phyloP scores from a whole-genome alignment of 2,797 vertebrate species.

The Scarus forsteni region DNA sequence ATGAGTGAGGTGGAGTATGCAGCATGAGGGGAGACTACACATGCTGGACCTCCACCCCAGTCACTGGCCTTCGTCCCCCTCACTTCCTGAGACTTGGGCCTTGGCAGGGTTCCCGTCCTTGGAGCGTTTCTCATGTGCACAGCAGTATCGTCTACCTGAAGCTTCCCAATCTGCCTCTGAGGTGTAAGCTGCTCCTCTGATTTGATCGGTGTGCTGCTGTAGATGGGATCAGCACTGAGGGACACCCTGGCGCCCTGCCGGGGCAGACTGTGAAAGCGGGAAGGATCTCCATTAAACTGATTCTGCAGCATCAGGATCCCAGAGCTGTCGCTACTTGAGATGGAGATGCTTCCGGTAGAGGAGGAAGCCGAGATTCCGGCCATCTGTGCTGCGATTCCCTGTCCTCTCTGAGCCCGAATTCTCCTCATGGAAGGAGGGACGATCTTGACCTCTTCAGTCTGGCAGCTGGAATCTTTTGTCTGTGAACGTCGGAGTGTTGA shows the following conservation, averaged over 20 bases:
- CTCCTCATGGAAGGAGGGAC: constrained; percentile 96
- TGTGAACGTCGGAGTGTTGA: constrained; percentile 82
- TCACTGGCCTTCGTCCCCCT: constrained; percentile 79
- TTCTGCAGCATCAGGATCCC: constrained; percentile 83
- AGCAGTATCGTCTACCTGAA: constrained; percentile 85
- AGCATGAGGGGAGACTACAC: constrained; percentile 92
- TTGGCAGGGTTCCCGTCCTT: constrained; percentile 70
- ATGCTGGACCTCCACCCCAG: constrained; percentile 85
- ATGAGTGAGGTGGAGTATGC: constrained; percentile 92
- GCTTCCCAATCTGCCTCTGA: constrained; percentile 82
- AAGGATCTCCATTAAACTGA: constrained; percentile 82
- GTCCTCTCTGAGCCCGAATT: constrained; percentile 94
- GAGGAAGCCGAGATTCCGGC: constrained; percentile 91
- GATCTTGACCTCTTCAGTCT: constrained; percentile 93
- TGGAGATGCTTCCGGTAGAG: constrained; percentile 90
- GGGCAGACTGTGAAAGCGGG: constrained; percentile 94
- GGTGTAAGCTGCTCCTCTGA: constrained; percentile 76
- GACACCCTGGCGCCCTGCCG: constrained; percentile 88
- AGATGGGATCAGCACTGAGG: constrained; percentile 87
- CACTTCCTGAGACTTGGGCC: constrained; percentile 92
- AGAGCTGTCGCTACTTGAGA: constrained; percentile 82
- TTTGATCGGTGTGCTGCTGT: constrained; percentile 81
- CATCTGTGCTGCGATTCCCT: constrained; percentile 96
- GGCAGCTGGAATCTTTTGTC: constrained; percentile 93
- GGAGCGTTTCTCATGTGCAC: constrained; percentile 85